Evolutionary conservation across 1,140 invertebrate species (phyloP).

Genomic region (Apis florea): DNA sequence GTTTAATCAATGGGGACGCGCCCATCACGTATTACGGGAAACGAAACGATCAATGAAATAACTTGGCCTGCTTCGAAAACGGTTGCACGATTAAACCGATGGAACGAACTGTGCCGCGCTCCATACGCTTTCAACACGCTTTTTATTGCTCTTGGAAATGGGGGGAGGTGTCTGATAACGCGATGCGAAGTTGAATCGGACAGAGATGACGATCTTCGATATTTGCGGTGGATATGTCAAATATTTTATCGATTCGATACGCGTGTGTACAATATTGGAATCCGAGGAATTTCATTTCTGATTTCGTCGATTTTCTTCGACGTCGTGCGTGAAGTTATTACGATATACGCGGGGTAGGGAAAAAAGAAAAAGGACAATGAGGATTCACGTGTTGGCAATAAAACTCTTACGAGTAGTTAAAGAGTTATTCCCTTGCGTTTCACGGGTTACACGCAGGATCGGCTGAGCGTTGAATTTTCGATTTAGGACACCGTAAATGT

Average conservation of each 20-base stretch:
- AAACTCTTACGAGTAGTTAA: background rate
- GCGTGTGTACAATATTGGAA: no score
- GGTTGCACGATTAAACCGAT: background rate
- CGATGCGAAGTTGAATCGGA: background rate
- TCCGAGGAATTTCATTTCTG: no score
- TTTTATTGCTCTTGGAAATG: background rate
- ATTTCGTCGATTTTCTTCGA: no score
- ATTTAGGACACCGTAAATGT: constrained; percentile 9
- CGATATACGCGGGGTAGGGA: no score
- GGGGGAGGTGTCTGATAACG: constrained; percentile 3
- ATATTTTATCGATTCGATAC: background rate
- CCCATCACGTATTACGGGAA: constrained; percentile 1
- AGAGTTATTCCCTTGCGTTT: background rate
- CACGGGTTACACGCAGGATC: background rate
- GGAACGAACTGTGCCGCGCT: background rate
- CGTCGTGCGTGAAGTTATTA: no score
- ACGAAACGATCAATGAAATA: constrained; percentile 34
- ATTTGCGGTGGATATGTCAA: background rate
- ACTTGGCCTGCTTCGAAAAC: constrained; percentile 30
- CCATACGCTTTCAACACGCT: background rate
- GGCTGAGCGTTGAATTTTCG: constrained; percentile 1
- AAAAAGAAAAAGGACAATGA: background rate
- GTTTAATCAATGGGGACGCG: constrained; percentile 23
- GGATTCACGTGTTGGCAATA: background rate
- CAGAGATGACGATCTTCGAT: background rate